Base-by-base conservation (phyloP, 2,797 vertebrate genomes). In the Lepidocolaptes lacrymiger region DNA sequence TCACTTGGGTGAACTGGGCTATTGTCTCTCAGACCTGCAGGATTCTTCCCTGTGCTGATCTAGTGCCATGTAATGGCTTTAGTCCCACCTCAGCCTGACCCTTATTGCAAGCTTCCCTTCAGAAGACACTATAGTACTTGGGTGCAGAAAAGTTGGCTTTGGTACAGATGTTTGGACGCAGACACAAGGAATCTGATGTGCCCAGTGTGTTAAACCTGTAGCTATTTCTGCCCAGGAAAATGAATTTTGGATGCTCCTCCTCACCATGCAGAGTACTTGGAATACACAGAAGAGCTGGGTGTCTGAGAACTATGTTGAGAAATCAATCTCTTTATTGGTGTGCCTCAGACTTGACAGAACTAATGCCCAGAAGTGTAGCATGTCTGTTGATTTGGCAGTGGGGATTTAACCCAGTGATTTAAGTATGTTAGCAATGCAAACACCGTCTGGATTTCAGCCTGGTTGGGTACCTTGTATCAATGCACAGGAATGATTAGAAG, bases 141-240 rank as follows among this genome's bases (percentile, higher is more conserved):
- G 26, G 51, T 23, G n/a, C 24, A 83, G 37, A 51, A 75, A 43
- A 1, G 0, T 26, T 39, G 58, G 2, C 18, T 92, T 52, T 62
- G 27, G 18, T 14, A 34, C 3, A 28, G 22, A 7, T 3, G 0
- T 14, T 12, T 0, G 3, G 43, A 51, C 27, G 58, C n/a, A 30
- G 30, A 17, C 30, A 36, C 34, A 37, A 30, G 10, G 39, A 51
- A 48, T 3, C 19, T 48, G 12, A 21, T 46, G 37, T 20, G 30
- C 23, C 8, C 8, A 22, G 11, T 14, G 6, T 19, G 5, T 34
- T 26, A 84, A 71, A 72, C 24, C 37, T 75, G 12, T 11, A 46
- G 22, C 27, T 79, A 17, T 24, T 74, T 69, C 46, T 51, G 16
- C 32, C 18, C 20, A 23, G 32, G 30, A 69, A 14, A 52, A 37